Evolutionary conservation across 92 coral and sea anemone genomes (phyloP).

Genomic region (Zoanthus sociatus): DNA sequence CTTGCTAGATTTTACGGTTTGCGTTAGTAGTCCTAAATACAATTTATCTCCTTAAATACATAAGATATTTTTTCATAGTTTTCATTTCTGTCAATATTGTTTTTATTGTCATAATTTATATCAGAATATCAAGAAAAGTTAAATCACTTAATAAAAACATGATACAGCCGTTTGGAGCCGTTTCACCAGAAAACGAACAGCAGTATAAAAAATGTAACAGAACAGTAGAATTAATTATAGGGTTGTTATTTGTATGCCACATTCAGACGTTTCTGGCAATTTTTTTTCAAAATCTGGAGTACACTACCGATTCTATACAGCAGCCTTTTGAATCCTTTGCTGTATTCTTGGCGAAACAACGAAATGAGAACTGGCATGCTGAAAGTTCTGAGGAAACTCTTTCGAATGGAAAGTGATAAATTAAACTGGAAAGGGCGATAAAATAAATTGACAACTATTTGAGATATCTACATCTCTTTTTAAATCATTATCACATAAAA

Average conservation of each 20-base stretch:
- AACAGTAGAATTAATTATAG: constrained; percentile 2
- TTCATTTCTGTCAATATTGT: not conserved
- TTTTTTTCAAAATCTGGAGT: not conserved
- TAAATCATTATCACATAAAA: no score
- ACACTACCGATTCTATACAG: not conserved
- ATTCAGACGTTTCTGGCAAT: not conserved
- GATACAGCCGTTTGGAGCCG: not conserved
- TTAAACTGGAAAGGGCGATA: no score
- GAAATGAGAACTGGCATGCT: constrained; percentile 19
- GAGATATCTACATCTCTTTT: no score
- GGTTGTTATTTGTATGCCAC: not conserved
- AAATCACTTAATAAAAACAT: not conserved
- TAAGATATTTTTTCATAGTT: no score
- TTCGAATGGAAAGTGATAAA: not conserved
- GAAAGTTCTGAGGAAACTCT: not conserved
- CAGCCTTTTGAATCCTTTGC: not conserved
- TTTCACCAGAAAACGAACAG: no score
- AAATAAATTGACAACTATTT: no score
- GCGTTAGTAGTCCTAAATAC: not conserved
- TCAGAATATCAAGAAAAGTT: not conserved
- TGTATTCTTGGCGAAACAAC: constrained; percentile 14
- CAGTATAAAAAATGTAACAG: not conserved
- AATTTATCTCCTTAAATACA: not conserved
- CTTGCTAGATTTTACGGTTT: not conserved
- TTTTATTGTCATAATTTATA: not conserved